A percentile compares a stretch with the other conserved stretches of the same genome.
Evolutionary conservation across 2,797 vertebrate genomes (phyloP).

Genomic region (Gobionotothen gibberifrons): DNA sequence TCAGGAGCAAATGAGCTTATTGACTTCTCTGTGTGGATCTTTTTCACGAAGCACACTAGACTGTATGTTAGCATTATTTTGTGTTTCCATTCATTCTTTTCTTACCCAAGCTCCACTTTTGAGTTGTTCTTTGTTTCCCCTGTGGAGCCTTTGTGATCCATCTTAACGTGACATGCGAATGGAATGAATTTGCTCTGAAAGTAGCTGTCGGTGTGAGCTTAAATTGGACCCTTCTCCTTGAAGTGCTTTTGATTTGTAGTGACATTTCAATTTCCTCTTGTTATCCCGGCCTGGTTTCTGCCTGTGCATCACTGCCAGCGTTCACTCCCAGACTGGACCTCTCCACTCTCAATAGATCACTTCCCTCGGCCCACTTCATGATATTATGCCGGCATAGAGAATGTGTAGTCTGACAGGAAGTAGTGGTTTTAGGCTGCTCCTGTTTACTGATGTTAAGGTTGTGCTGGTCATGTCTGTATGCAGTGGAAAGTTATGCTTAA

Average conservation of each 20-base stretch:
- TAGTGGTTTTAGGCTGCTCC: not conserved
- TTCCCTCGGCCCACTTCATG: conserved; percentile 42
- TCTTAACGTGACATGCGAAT: conserved; percentile 61
- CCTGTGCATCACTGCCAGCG: conserved; percentile 46
- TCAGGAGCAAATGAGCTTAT: conserved; percentile 31
- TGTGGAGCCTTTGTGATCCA: conserved; percentile 41
- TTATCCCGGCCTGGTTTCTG: conserved; percentile 66
- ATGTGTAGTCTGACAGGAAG: conserved; percentile 11
- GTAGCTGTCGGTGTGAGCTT: conserved; percentile 69
- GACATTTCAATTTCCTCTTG: conserved; percentile 84
- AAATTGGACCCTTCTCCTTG: conserved; percentile 73
- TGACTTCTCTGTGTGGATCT: conserved; percentile 11
- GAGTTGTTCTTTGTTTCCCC: conserved; percentile 20
- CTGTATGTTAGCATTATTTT: conserved; percentile 37
- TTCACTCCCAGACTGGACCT: conserved; percentile 45
- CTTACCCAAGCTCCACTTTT: not conserved
- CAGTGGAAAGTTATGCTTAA: too few species aligned
- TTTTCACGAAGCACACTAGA: not conserved
- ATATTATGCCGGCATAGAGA: conserved; percentile 18
- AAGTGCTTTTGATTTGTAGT: conserved; percentile 78
- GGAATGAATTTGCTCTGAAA: conserved; percentile 72
- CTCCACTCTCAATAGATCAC: conserved; percentile 49
- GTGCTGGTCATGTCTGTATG: not conserved
- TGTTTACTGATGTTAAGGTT: not conserved
- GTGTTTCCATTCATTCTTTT: conserved; percentile 21